phyloP scores from a whole-genome alignment of 2,113 vertebrate genomes.

The Macrotis lagotis region DNA sequence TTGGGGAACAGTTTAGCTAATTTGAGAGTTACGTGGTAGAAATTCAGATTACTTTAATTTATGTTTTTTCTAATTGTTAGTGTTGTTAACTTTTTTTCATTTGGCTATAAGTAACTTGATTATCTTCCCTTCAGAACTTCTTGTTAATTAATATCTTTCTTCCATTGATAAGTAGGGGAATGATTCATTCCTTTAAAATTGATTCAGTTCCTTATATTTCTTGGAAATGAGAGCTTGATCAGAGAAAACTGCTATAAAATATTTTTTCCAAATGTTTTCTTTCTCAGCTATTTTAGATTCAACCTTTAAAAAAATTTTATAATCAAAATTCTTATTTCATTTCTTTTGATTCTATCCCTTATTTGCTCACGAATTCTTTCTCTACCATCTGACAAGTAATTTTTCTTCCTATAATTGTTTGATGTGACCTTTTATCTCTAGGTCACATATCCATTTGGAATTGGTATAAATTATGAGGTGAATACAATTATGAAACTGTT shows the following conservation, averaged over 20 bases:
- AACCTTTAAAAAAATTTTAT: neutral
- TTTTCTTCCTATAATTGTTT: neutral
- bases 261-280: neutral
- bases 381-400: neutral
- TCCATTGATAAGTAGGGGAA: neutral
- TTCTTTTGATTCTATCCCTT: neutral
- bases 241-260: neutral
- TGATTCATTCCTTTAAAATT: neutral
- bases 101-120: neutral
- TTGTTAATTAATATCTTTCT: neutral
- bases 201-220: neutral
- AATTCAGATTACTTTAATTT: neutral
- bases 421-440: neutral
- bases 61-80: neutral
- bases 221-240: neutral
- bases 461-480: neutral
- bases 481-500: neutral
- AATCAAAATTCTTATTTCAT: neutral
- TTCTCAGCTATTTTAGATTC: neutral
- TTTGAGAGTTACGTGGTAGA: neutral
- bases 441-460: neutral
- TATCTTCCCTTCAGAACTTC: neutral
- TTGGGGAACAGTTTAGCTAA: neutral
- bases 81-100: neutral
- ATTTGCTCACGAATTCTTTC: neutral